Base-by-base conservation (phyloP, 2,797 vertebrate species). In the Liparis tanakae region DNA sequence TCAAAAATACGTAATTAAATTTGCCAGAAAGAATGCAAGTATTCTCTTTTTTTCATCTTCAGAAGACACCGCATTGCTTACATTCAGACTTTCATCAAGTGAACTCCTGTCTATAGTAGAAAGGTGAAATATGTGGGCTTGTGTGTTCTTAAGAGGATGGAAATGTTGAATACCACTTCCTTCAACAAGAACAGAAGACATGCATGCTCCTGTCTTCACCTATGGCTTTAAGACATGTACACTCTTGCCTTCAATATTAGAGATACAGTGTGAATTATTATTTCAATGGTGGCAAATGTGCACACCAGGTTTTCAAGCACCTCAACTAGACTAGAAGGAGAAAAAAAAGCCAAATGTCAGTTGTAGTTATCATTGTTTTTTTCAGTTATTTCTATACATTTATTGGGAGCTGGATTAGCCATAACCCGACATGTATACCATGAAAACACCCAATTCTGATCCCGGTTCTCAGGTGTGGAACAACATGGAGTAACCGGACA, bases 161-260 rank as follows among this genome's bases (percentile, higher is more conserved):
- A 80, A 65, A 62, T 50, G 70, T 76, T 82, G 69, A 88, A 78
- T 70, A 63, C 9, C 30, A 46, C 36, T 66, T 80, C 72, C 72
- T 74, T 89, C 81, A 83, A 78, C 81, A 81, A 70, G 76, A 61
- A 75, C 25, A 60, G 48, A 18, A 81, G 39, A 56, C 81, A 63
- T 69, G 80, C 82, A 72, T 39, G 20, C 70, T 70, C 53, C 78
- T 84, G 71, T 86, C 81, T 68, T 69, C 67, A 59, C 4, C 68
- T 64, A 1, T 18, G 22, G 41, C 5, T 37, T 63, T 33, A 44
- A 77, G 74, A 80, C 85, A 80, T 77, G 80, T 80, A 63, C 3
- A 0, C 68, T 80, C 80, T 78, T 83, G 87, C 72, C 70, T 79
- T 64, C 55, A 55, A n/a, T 46, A 51, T 34, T 66, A 5, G 34